Evolutionary conservation across 1,140 invertebrate species (phyloP), one percentile per base, ranked within the genome.

Genomic region (Drosophila lacertosa): DNA sequence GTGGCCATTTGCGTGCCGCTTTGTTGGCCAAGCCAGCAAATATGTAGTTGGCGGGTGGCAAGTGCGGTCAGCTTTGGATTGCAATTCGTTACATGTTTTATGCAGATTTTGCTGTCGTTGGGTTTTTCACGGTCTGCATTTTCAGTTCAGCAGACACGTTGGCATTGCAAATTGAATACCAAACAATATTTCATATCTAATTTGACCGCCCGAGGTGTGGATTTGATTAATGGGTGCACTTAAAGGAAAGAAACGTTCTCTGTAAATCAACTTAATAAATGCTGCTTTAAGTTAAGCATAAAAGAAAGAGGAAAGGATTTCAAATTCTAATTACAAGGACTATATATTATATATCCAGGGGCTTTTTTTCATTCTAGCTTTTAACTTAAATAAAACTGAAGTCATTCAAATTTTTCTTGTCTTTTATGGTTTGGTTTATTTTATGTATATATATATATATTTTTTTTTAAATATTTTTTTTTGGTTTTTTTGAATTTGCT

Each of bases 151-250:
- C 40, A 47, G 59, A 60, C 62, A 68, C 35, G 47, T 68, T 62
- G 74, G 58, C 58, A 77, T 57, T 51, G 67, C 32, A 53, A 66
- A 78, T 72, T 80, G 66, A 75, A 60, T 75, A 42, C 44, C 73
- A 50, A 53, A 60, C 33, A 50, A 70, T 86, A 86, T 86, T 86
- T 86, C 74, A 86, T 81, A 77, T 80, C 76, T 84, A 86, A 80
- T 77, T 81, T 40, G 81, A 57, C 48, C 59, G 48, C 44, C 13
- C 60, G 80, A 70, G 81, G 82, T 77, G 77, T 44, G 81, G 45
- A 70, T 67, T 74, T 81, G 82, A 88, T 77, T 84, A 75, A 53
- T 39, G 29, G 16, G 13, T 3, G n/a, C 5, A 42, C 40, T 7
- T 2, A 7, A 7, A 29, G 26, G 9, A 7, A 29, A 29, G 26